These are phyloP conservation scores for Junco hyemalis DNA, from an alignment of 2,113 vertebrate species.

Conservation along the genomic window DNA sequence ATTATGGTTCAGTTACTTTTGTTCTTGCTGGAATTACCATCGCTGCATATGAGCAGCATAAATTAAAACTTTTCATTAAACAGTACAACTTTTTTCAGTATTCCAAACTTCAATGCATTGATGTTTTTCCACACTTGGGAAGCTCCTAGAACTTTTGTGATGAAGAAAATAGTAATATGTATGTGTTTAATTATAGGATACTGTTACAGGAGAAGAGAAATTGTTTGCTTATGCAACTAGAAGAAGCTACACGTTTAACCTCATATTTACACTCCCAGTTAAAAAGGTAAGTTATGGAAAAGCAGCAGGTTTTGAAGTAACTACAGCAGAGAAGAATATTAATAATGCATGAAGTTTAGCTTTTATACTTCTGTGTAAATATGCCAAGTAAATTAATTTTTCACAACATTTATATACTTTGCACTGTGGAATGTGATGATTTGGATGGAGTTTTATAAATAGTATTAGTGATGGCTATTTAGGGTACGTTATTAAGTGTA, in stretches of 20 bases:
- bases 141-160: neutral
- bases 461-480: neutral
- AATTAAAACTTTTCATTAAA: neutral
- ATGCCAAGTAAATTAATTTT: neutral
- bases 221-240: conserved; percentile 89
- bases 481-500: neutral
- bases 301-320: neutral
- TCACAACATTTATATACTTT: neutral
- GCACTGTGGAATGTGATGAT: neutral
- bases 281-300: conserved; percentile 81
- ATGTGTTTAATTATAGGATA: conserved; percentile 78
- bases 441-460: neutral
- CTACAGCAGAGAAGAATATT: neutral
- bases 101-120: neutral
- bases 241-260: conserved; percentile 90
- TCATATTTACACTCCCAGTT: conserved; percentile 95
- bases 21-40: neutral
- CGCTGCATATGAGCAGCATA: rapidly evolving
- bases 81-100: neutral
- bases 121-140: neutral
- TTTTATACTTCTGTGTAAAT: neutral
- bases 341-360: neutral
- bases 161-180: neutral
- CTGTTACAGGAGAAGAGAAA: conserved; percentile 95
- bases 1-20: neutral